Conservation (phyloP, 2,113 vertebrate genomes). For the Dermatemys mawii region DNA sequence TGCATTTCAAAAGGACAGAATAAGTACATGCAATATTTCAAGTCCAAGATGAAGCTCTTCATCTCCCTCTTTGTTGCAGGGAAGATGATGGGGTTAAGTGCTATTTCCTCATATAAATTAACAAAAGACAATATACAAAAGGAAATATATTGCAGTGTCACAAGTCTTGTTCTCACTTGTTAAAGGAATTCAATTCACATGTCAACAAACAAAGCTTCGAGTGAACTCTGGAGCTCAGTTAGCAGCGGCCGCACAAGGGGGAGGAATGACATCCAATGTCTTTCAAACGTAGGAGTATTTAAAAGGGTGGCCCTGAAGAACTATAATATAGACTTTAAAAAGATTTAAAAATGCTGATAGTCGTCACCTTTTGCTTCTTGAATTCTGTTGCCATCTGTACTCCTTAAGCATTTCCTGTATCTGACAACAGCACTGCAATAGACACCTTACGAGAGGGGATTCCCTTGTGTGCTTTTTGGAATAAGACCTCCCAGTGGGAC, state of each 20-base stretch:
- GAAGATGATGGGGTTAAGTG: neutral
- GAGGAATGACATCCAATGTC: neutral
- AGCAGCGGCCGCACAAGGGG: too few relatives aligned
- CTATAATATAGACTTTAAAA: neutral
- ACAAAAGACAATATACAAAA: neutral
- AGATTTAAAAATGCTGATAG: neutral
- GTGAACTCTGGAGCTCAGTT: neutral
- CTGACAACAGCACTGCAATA: neutral
- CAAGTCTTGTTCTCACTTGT: neutral
- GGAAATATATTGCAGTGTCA: neutral
- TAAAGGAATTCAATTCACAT: neutral
- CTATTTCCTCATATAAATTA: neutral
- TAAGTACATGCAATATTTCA: neutral
- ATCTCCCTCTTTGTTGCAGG: neutral
- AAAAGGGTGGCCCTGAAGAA: neutral
- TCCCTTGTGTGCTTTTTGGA: neutral
- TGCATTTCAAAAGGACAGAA: neutral
- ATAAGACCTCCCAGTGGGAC: neutral
- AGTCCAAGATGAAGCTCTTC: neutral
- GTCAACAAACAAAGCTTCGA: neutral
- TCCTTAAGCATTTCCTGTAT: neutral
- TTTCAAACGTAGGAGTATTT: neutral
- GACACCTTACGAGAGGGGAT: neutral
- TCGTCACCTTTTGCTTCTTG: neutral
- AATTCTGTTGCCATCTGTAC: neutral